Conservation (phyloP, 2,888 invertebrate species). For the Cabera pusaria region DNA sequence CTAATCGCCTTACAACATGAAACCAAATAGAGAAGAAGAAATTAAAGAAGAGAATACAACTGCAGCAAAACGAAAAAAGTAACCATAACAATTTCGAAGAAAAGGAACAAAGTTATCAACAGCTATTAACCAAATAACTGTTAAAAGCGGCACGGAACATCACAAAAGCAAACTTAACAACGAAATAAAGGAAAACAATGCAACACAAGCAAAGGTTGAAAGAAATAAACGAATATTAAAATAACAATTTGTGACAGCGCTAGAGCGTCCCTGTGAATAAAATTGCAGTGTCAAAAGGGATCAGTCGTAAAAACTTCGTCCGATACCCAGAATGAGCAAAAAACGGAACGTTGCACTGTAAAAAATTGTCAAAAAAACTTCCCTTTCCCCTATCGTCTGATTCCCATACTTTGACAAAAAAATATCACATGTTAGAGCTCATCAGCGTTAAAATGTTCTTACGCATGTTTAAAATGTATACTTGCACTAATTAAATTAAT, state of each 20-base stretch:
- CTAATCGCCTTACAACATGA: too few relatives aligned
- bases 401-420: conserved; percentile 32
- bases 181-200: conserved; percentile 4
- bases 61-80: neutral
- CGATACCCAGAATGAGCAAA: conserved; percentile 41
- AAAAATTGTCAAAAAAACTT: conserved; percentile 43
- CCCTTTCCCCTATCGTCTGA: conserved; percentile 35
- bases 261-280: conserved; percentile 38
- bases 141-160: conserved; percentile 4
- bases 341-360: conserved; percentile 38
- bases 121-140: neutral
- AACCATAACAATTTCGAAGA: neutral
- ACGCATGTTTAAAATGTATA: conserved; percentile 2
- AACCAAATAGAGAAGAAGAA: neutral
- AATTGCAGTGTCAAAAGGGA: conserved; percentile 44
- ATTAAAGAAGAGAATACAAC: conserved; percentile 1
- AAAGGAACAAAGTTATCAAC: neutral
- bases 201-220: conserved; percentile 12
- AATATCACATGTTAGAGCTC: conserved; percentile 39
- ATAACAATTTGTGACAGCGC: conserved; percentile 35
- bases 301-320: conserved; percentile 41
- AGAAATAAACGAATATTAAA: conserved; percentile 35
- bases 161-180: neutral
- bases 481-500: neutral
- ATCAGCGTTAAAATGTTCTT: conserved; percentile 28